Evolutionary conservation across 2,113 vertebrate genomes (phyloP), one percentile per base, ranked within the genome.

Genomic region (Probosciger aterrimus): DNA sequence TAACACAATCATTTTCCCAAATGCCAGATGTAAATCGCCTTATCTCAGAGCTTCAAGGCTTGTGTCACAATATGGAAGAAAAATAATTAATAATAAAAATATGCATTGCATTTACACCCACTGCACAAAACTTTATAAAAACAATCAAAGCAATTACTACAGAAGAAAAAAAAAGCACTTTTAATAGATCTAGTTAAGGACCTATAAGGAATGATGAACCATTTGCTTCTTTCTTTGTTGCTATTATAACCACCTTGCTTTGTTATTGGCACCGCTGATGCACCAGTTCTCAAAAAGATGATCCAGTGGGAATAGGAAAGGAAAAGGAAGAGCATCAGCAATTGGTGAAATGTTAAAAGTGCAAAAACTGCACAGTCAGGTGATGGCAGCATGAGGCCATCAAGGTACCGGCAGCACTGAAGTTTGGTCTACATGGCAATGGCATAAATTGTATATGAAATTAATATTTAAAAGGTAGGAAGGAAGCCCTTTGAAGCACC

Each of bases 371-470:
- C 67, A 68, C 60, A 70, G 22, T 90, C 43, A 63, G 75, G 53
- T 82, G 75, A 86, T 63, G 67, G 59, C 59, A 88, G 53, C 75
- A 39, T 55, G 71, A 92, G 23, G 63, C 53, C 39, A 67, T 74
- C 41, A 52, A 68, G 74, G 70, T 68, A 84, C 24, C 30, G 46
- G 47, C 39, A 55, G 43, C 39, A 67, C 2, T 84, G 39, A 83
- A 64, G 28, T n/a, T 76, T 79, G 47, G 73, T 64, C 15, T 73
- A 68, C 62, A 33, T 75, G 55, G 39, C 71, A 92, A 39, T 50
- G 28, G 59, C 82, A 94, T 94, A 86, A 93, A 94, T 78, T 96
- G 13, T 82, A 60, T 81, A 92, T 73, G 71, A 93, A 90, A 86
- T 94, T 9, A 96, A 84, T 92, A 71, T 84, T 97, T 96, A 44